Conservation (phyloP, 2,888 invertebrate genomes). For the Falcaria lacertinaria region DNA sequence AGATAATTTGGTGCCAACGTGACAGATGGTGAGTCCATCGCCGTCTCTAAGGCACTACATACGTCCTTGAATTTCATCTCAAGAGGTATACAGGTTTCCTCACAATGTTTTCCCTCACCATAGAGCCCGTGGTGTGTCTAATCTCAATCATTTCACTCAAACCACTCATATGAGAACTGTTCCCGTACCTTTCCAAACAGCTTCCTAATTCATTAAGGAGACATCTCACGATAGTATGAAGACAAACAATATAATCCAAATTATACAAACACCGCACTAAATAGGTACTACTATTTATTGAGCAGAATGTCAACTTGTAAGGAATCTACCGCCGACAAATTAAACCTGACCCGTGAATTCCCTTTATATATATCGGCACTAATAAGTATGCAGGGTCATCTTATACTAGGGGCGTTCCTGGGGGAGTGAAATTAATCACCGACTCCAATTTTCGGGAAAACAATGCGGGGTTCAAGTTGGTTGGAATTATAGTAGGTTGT, state of each 20-base stretch:
- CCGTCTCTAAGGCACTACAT: no score
- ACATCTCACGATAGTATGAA: slow-evolving; percentile 5
- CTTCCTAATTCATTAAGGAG: neutral
- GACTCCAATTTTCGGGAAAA: slow-evolving; percentile 73
- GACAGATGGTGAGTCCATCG: no score
- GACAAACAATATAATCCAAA: slow-evolving; percentile 4
- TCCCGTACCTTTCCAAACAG: no score
- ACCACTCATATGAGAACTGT: no score
- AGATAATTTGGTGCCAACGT: no score
- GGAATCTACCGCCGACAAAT: slow-evolving; percentile 18
- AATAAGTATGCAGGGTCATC: slow-evolving; percentile 26
- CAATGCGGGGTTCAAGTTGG: slow-evolving; percentile 54
- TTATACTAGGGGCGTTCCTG: slow-evolving; percentile 48
- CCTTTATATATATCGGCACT: slow-evolving; percentile 6
- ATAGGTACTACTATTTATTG: slow-evolving; percentile 55
- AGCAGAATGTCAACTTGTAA: slow-evolving; percentile 56
- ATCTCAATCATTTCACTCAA: no score
- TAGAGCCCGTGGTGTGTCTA: no score
- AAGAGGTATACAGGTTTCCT: no score
- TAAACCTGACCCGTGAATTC: slow-evolving; percentile 20
- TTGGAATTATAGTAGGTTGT: slow-evolving; percentile 51
- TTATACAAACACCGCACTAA: slow-evolving; percentile 9
- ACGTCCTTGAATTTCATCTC: no score
- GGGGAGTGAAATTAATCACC: slow-evolving; percentile 74
- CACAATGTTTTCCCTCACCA: no score